Evolutionary conservation across 2,113 vertebrate genomes (phyloP).

Genomic region (Dendrocopos noguchii): DNA sequence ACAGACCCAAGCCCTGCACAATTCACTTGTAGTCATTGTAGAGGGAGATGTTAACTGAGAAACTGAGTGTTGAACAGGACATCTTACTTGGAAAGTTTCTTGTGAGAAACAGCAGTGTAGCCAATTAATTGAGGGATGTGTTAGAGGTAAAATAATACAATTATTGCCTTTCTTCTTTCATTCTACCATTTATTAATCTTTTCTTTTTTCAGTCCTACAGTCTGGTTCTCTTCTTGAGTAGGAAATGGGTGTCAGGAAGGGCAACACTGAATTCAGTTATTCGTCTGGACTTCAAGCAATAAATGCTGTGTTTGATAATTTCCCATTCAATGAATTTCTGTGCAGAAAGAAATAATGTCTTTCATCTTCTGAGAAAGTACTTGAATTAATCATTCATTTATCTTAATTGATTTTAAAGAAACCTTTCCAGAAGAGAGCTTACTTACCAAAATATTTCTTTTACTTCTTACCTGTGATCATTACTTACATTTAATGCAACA

Average conservation of each 20-base stretch:
- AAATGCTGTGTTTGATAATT: slow-evolving; percentile 4
- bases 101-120: neutral
- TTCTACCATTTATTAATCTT: neutral
- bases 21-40: neutral
- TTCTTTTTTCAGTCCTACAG: neutral
- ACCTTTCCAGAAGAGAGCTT: neutral
- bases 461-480: slow-evolving; percentile 15
- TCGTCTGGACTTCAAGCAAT: neutral
- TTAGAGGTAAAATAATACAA: neutral
- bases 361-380: slow-evolving; percentile 9
- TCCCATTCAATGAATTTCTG: neutral
- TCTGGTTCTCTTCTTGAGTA: neutral
- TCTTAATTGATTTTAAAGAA: neutral
- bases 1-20: neutral
- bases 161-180: slow-evolving; percentile 5
- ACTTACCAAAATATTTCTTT: slow-evolving; percentile 46
- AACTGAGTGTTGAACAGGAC: rapidly evolving
- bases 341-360: neutral
- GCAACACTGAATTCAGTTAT: neutral
- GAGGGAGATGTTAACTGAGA: neutral
- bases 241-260: neutral
- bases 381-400: slow-evolving; percentile 12
- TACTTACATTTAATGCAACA: neutral
- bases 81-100: neutral
- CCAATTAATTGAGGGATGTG: neutral